Base-by-base conservation (phyloP, 2,888 invertebrate species). In the Cryptophagus acutangulus region DNA sequence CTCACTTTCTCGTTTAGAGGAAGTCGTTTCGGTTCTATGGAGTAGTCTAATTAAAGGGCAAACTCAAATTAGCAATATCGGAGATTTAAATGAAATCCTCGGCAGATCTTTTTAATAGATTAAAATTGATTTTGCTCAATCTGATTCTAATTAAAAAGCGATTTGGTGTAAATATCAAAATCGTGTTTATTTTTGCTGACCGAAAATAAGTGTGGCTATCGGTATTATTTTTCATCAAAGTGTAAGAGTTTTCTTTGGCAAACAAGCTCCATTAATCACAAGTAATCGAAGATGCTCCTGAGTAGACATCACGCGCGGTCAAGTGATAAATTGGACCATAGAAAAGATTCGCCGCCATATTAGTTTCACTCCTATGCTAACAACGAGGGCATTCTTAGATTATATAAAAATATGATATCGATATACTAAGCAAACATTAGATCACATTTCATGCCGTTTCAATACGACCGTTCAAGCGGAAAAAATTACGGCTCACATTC, bases 11-110 rank as follows among this genome's bases (percentile, higher is more conserved):
- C 14, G 40, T 34, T 31, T 31, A 39, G 40, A 49, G 54, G 53
- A 56, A 52, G 55, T 54, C 55, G 56, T 57, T 57, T 49, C 46
- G 48, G 49, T 39, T 55, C 49, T n/a, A 48, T 49, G 50, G 52
- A 54, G 51, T 52, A 47, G 36, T 43, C 46, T 48, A 51, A 55
- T 54, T 55, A 52, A 52, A 52, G 51, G 43, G 38, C 37, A 45
- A 45, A 52, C 45, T 12, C 12, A 46, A 49, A 42, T 41, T 48
- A 43, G 34, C 25, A 24, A 41, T 40, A n/a, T n/a, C n/a, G n/a
- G n/a, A n/a, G n/a, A n/a, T n/a, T n/a, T n/a, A n/a, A n/a, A n/a
- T n/a, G n/a, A n/a, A n/a, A n/a, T n/a, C n/a, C n/a, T n/a, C n/a
- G n/a, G n/a, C n/a, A n/a, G n/a, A n/a, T n/a, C n/a, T n/a, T n/a